Base-by-base conservation (phyloP, 1,140 invertebrate species). In the Wasmannia auropunctata region DNA sequence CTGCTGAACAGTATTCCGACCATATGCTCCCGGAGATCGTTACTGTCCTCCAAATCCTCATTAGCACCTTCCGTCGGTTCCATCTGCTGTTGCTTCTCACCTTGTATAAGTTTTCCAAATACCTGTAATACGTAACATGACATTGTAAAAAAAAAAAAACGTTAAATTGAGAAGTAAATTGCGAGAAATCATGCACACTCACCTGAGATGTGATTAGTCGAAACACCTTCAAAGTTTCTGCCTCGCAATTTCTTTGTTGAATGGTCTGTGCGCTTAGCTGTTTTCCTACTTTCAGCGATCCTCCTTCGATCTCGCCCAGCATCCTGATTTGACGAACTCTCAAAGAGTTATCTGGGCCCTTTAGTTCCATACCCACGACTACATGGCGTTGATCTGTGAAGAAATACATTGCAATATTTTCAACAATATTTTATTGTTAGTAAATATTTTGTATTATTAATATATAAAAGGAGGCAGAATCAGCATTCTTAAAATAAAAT, bases 1-100 rank as follows among this genome's bases (percentile, higher is more conserved):
- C 98, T 96, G 88, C 98, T 98, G 94, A 99, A 99, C 19, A 99
- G 95, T 89, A 99, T 99, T 70, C 98, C 98, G 25, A 99, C 99
- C 96, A 99, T 99, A 92, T 99, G 98, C 93, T 99, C 98, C 25
- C 98, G 97, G 0, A 99, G 95, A 94, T 99, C 98, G 81, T 98
- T 98, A 91, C 97, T 97, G 75, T 97, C 97, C 58, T 96, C 96
- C 22, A 96, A 91, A 87, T 96, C 96, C 80, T 96, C 95, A 75
- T 95, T 94, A 72, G 92, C 94, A 81, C 95, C 89, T 88, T 96
- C 94, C 43, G 93, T 88, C 79, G 92, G 83, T 95, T 93, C 92
- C n/a, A 77, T 49, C 46, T 88, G 86, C 34, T 94, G 91, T 46
- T 94, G 91, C 58, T 95, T 94, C 37, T 96, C 96, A 3, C 96